These are phyloP conservation scores for Oophaga pumilio DNA, from an alignment of 2,113 vertebrate genomes.

Conservation along the genomic window DNA sequence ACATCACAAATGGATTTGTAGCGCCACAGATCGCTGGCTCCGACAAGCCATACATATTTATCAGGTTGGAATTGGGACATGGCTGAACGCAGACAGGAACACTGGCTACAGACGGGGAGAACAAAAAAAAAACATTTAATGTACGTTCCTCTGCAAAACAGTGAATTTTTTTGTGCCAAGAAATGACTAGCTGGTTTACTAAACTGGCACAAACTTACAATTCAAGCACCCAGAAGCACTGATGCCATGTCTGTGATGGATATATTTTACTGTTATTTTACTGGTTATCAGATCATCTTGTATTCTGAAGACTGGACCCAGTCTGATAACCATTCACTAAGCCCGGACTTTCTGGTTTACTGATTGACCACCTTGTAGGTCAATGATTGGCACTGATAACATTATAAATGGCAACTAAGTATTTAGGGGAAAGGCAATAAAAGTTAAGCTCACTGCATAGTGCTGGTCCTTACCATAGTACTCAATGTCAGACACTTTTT, in stretches of 20 bases:
- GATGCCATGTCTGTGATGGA: not conserved
- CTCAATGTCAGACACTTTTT: no score
- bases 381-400: no score
- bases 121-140: slow-evolving; percentile 41
- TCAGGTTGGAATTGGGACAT: slow-evolving; percentile 54
- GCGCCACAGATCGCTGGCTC: slow-evolving; percentile 53
- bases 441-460: no score
- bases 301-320: not conserved
- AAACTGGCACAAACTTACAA: not conserved
- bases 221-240: not conserved
- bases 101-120: slow-evolving; percentile 49
- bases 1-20: slow-evolving; percentile 54
- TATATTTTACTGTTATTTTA: not conserved
- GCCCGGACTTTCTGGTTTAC: no score
- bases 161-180: slow-evolving; percentile 19
- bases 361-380: no score
- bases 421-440: no score
- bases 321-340: not conserved
- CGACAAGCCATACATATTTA: slow-evolving; percentile 57
- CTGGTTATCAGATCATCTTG: not conserved
- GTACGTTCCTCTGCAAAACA: slow-evolving; percentile 24
- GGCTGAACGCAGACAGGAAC: slow-evolving; percentile 49
- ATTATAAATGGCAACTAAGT: no score
- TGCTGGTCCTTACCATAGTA: no score
- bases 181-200: slow-evolving; percentile 36